Evolutionary conservation across 2,113 vertebrate species (phyloP), one percentile per base, ranked within the genome.

Genomic region (Vulpes ferrilata): DNA sequence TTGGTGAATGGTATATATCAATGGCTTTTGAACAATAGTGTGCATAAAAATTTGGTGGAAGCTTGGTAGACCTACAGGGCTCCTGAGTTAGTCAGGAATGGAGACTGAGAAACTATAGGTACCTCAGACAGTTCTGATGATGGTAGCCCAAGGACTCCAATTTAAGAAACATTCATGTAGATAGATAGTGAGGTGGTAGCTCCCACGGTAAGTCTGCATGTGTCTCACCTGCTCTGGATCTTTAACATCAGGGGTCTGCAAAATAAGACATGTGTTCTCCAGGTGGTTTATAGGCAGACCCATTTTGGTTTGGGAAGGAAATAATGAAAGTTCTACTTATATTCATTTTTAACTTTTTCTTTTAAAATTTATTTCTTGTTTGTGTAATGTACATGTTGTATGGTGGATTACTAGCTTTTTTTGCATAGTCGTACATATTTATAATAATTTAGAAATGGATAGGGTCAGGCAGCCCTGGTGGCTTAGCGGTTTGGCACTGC

Each of bases 281-380:
- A 59, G 32, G 32, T 80, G 23, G 20, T 76, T 60, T 85, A 7
- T n/a, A 73, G 9, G 19, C 88, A 69, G n/a, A 60, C 5, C 20
- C 4, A 4, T 83, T 97, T 95, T 88, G 64, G 19, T 80, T 90
- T 15, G 62, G 90, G 32, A 90, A 76, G 69, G 43, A 86, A 94
- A 76, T 60, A 92, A 73, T 80, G n/a, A 64, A 88, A 62, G 3
- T 82, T 81, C 10, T 65, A 11, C 74, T 91, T 53, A 30, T 30
- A 35, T 85, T 96, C 3, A n/a, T 93, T 92, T 62, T 51, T 25
- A 84, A 81, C 7, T 38, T 94, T 74, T n/a, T 43, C 55, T 89
- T 83, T 94, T 74, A 83, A 93, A 43, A 51, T 62, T 38, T 60
- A 17, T 43, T 88, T 88, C 25, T 89, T 62, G 1, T 81, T 90